Conservation (phyloP, 92 coral and sea anemone species). For the Palythoa grandiflora region DNA sequence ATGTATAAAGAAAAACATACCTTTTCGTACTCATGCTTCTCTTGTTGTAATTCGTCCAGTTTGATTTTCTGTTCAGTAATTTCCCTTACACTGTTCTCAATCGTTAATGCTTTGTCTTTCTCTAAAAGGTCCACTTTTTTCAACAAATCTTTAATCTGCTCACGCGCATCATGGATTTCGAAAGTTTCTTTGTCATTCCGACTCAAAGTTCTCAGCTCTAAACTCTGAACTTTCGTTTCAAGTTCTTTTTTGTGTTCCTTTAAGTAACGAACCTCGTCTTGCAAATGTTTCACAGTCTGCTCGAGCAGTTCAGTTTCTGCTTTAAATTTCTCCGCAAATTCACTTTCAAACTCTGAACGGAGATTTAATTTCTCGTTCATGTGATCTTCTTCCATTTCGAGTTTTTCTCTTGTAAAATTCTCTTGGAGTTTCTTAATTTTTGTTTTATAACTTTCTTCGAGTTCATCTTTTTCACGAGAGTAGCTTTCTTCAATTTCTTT, state of each 20-base stretch:
- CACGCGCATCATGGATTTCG: slow-evolving; percentile 80
- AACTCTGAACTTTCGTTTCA: slow-evolving; percentile 85
- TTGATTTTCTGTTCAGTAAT: slow-evolving; percentile 76
- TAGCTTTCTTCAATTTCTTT: slow-evolving; percentile 85
- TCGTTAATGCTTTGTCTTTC: slow-evolving; percentile 66
- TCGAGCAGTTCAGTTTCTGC: slow-evolving; percentile 81
- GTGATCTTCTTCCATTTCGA: slow-evolving; percentile 81
- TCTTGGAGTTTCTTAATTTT: slow-evolving; percentile 88
- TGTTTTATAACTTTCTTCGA: slow-evolving; percentile 90
- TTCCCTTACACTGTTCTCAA: slow-evolving; percentile 69
- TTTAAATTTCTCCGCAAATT: slow-evolving; percentile 76
- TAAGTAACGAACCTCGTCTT: slow-evolving; percentile 81
- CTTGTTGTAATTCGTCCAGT: slow-evolving; percentile 79
- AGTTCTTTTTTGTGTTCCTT: slow-evolving; percentile 92
- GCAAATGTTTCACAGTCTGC: slow-evolving; percentile 79
- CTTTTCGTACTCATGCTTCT: slow-evolving; percentile 68
- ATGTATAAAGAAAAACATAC: slow-evolving; percentile 23
- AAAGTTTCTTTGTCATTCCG: slow-evolving; percentile 76
- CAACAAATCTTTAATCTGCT: slow-evolving; percentile 75
- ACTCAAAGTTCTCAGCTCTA: slow-evolving; percentile 82
- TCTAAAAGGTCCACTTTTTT: slow-evolving; percentile 67
- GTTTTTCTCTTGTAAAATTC: slow-evolving; percentile 76
- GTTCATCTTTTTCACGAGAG: slow-evolving; percentile 75
- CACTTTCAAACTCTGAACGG: slow-evolving; percentile 82
- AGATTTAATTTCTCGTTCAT: slow-evolving; percentile 72